These are phyloP conservation scores for Cossypha polioptera DNA, from an alignment of 2,797 vertebrate species.

Conservation along the genomic window DNA sequence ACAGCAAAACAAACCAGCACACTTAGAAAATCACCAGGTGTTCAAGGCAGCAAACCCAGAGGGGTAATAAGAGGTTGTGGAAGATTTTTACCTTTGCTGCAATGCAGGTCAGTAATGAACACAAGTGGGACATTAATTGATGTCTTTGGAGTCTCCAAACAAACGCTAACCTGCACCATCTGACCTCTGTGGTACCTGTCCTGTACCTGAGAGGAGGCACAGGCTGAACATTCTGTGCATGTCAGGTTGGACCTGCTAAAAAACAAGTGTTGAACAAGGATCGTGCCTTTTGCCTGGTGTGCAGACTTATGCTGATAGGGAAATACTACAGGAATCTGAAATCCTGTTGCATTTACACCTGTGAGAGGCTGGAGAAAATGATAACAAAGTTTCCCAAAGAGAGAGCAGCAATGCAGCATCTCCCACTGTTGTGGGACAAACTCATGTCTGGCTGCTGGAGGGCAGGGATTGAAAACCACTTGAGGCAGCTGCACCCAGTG, in stretches of 20 bases:
- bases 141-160: neutral
- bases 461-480: neutral
- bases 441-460: neutral
- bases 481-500: neutral
- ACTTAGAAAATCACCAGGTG: neutral
- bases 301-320: neutral
- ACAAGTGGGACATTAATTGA: neutral
- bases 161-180: neutral
- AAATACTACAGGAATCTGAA: neutral
- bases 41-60: neutral
- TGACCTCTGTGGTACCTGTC: neutral
- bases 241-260: neutral
- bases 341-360: neutral
- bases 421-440: neutral
- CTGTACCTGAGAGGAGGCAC: neutral
- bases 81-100: neutral
- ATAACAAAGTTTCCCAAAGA: neutral
- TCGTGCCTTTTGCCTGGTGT: neutral
- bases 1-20: neutral
- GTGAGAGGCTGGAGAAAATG: neutral
- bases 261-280: neutral
- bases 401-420: neutral
- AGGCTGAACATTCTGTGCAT: accelerated
- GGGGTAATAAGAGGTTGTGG: neutral
- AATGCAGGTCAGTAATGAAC: neutral